A percentile compares a stretch with the other conserved stretches of the same genome.
These are phyloP conservation scores for Tetraodon nigroviridis DNA, from an alignment of 2,113 vertebrate genomes.

Conservation along the genomic window DNA sequence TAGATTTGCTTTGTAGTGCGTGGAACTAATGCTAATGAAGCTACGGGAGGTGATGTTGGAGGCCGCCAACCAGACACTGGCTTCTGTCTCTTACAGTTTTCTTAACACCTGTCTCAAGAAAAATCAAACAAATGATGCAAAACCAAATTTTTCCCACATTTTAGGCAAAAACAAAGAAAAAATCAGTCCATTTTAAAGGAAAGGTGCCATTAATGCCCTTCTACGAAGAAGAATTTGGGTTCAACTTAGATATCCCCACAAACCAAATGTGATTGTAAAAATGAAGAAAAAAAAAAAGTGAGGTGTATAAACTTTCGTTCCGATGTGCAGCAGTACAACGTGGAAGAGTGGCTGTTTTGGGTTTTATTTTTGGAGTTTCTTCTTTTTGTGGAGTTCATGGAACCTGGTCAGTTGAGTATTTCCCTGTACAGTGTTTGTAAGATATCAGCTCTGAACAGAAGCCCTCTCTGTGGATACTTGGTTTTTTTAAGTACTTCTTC, in stretches of 20 bases:
- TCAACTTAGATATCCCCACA: too few relatives aligned
- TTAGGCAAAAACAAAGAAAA: too few relatives aligned
- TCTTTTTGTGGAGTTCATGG: slow-evolving; percentile 73
- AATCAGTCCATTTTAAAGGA: too few relatives aligned
- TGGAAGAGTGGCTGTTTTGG: slow-evolving; percentile 72
- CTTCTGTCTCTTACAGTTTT: neutral
- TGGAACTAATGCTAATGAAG: slow-evolving; percentile 24
- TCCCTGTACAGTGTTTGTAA: slow-evolving; percentile 77
- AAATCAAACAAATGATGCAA: too few relatives aligned
- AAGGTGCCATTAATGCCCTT: too few relatives aligned
- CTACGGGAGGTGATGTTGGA: slow-evolving; percentile 11
- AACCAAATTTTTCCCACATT: too few relatives aligned
- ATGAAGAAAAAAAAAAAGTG: slow-evolving; percentile 58
- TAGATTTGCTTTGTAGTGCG: slow-evolving; percentile 36
- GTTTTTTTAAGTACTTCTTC: slow-evolving; percentile 58
- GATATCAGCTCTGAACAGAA: slow-evolving; percentile 66
- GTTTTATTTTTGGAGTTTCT: slow-evolving; percentile 59
- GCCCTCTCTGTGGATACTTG: slow-evolving; percentile 59
- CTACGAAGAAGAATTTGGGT: too few relatives aligned
- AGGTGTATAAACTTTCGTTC: slow-evolving; percentile 76
- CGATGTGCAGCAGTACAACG: slow-evolving; percentile 65
- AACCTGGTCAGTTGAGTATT: slow-evolving; percentile 70
- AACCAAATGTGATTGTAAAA: slow-evolving; percentile 10
- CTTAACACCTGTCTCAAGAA: too few relatives aligned
- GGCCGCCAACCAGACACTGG: slow-evolving; percentile 19